These are phyloP conservation scores for Meteorus cinctellus DNA, from an alignment of 2,888 invertebrate species.

Conservation along the genomic window DNA sequence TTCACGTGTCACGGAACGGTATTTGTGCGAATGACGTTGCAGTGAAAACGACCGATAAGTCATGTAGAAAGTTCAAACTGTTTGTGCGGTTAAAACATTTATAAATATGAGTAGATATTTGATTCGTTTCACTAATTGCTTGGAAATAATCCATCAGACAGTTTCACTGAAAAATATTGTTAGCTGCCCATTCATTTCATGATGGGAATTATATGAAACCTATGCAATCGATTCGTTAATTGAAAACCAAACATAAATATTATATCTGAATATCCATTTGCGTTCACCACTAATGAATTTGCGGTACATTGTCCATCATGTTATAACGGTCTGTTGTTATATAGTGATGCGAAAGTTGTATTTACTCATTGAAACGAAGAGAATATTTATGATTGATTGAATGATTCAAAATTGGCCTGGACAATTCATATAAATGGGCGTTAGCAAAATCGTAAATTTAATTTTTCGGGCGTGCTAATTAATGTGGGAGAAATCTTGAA, in stretches of 20 bases:
- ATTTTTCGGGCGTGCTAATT: too few species aligned
- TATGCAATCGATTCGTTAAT: too few species aligned
- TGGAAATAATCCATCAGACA: background rate
- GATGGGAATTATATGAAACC: too few species aligned
- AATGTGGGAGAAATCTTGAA: too few species aligned
- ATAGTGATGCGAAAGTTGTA: background rate
- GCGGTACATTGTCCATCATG: too few species aligned
- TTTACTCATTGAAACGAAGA: background rate
- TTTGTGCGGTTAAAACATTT: background rate
- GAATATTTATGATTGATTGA: background rate
- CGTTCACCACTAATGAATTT: too few species aligned
- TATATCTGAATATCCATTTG: too few species aligned
- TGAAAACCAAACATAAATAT: too few species aligned
- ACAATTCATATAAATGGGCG: background rate
- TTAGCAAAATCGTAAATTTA: too few species aligned
- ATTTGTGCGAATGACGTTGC: constrained; percentile 7
- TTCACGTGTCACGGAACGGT: background rate
- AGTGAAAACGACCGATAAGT: constrained; percentile 28
- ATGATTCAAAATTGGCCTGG: background rate
- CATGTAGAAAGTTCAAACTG: constrained; percentile 34
- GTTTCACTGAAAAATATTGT: background rate
- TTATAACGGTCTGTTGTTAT: too few species aligned
- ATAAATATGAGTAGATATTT: background rate
- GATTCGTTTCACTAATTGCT: background rate
- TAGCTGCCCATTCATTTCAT: too few species aligned